A percentile compares a stretch with the other conserved stretches of the same genome.
Evolutionary conservation across 1,140 invertebrate species (phyloP).

Genomic region (Globodera ellingtonae): DNA sequence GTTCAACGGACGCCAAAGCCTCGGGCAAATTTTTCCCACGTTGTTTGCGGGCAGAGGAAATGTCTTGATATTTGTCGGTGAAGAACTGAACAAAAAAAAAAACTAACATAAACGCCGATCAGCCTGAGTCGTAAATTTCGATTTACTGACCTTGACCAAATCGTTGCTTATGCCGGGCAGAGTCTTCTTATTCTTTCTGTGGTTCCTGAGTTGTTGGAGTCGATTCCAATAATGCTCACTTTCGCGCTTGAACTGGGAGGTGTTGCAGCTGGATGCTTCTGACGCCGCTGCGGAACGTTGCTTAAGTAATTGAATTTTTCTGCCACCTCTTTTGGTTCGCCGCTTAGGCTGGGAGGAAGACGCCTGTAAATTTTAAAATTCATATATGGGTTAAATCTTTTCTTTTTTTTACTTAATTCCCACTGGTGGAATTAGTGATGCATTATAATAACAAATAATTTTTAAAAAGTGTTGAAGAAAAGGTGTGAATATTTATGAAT

Average conservation of each 20-base stretch:
- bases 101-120: not conserved
- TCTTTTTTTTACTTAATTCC: not conserved
- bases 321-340: too few relatives aligned
- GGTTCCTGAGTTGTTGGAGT: too few relatives aligned
- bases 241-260: too few relatives aligned
- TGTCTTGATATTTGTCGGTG: conserved; percentile 88
- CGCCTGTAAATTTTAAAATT: too few relatives aligned
- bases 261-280: too few relatives aligned
- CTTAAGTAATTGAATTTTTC: too few relatives aligned
- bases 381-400: not conserved
- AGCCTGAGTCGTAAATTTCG: not conserved
- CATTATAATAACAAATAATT: too few relatives aligned
- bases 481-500: too few relatives aligned
- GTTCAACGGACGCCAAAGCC: conserved; percentile 82
- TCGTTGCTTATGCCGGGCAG: conserved; percentile 75
- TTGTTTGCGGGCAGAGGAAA: conserved; percentile 93
- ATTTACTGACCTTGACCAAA: conserved; percentile 66
- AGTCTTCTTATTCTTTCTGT: not conserved
- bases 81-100: conserved; percentile 71
- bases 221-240: too few relatives aligned
- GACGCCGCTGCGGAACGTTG: too few relatives aligned
- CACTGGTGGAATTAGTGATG: not conserved
- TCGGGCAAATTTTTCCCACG: conserved; percentile 91
- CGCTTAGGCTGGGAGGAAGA: too few relatives aligned
- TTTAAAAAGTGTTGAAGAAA: too few relatives aligned